Percentiles rank a stretch among this genome's conserved stretches.
phyloP scores from a whole-genome alignment of 2,797 vertebrate species.

The Siniperca obscura region DNA sequence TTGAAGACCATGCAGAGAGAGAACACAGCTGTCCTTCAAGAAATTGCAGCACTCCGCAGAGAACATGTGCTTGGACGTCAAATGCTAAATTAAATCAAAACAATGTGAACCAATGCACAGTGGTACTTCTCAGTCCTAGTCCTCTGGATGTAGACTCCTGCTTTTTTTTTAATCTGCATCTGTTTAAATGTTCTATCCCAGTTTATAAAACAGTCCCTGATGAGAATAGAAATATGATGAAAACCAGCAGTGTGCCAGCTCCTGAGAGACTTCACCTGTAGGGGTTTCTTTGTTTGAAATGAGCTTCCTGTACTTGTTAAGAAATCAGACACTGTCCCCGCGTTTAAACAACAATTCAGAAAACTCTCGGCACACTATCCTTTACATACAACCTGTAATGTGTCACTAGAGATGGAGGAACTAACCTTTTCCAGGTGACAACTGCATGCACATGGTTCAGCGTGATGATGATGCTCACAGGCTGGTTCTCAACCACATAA shows the following conservation, averaged over 20 bases:
- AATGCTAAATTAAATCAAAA: constrained; percentile 22
- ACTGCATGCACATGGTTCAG: constrained; percentile 93
- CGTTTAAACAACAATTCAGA: neutral
- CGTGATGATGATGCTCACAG: constrained; percentile 87
- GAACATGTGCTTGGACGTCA: neutral
- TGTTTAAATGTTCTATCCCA: neutral
- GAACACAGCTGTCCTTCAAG: neutral
- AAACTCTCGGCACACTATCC: too few relatives aligned
- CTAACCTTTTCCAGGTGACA: constrained; percentile 92
- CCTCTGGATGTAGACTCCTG: constrained; percentile 7
- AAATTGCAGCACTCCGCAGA: neutral
- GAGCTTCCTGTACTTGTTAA: constrained; percentile 6
- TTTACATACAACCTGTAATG: neutral
- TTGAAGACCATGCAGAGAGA: neutral
- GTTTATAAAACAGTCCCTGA: neutral
- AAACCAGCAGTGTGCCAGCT: constrained; percentile 14
- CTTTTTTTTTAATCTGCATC: neutral
- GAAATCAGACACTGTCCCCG: neutral
- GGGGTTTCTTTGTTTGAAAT: constrained; percentile 1
- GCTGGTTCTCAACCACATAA: constrained; percentile 92
- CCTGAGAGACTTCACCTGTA: neutral
- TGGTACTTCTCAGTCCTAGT: neutral
- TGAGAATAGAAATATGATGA: constrained; percentile 10
- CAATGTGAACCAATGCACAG: constrained; percentile 17
- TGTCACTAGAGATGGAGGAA: neutral